Conservation (phyloP, 92 coral and sea anemone species). For the Porites lobata region DNA sequence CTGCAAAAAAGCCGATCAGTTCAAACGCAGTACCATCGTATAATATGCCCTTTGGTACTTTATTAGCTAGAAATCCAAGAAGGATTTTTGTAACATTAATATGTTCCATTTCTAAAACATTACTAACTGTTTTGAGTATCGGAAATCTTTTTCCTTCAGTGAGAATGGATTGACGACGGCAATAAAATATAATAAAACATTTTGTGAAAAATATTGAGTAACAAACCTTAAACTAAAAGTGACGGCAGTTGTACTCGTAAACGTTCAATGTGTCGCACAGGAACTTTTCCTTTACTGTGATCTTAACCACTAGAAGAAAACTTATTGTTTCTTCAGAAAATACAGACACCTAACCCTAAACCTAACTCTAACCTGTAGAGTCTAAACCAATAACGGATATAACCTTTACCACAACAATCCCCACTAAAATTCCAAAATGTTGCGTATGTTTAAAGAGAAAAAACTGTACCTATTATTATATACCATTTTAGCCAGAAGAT, state of each 20-base stretch:
- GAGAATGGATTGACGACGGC: no score
- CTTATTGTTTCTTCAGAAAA: conserved; percentile 5
- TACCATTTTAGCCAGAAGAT: background rate
- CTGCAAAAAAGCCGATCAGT: conserved; percentile 34
- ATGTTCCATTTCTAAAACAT: no score
- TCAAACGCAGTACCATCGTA: background rate
- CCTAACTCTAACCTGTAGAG: background rate
- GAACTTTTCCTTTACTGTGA: conserved; percentile 1
- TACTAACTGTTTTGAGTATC: no score
- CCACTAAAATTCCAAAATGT: background rate
- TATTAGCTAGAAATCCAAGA: no score
- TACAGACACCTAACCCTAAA: background rate
- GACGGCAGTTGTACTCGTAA: no score
- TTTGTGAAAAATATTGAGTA: no score
- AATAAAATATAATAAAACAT: no score
- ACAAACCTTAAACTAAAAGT: no score
- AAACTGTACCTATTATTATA: no score
- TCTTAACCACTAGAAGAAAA: conserved; percentile 3
- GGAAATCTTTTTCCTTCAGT: no score
- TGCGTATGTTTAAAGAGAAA: background rate
- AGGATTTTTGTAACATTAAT: no score
- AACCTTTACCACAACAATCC: background rate
- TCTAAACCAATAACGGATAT: no score
- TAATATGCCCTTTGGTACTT: background rate
- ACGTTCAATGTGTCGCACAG: background rate